Evolutionary conservation across 2,888 invertebrate species (phyloP).

Genomic region (Parnassius smintheus): DNA sequence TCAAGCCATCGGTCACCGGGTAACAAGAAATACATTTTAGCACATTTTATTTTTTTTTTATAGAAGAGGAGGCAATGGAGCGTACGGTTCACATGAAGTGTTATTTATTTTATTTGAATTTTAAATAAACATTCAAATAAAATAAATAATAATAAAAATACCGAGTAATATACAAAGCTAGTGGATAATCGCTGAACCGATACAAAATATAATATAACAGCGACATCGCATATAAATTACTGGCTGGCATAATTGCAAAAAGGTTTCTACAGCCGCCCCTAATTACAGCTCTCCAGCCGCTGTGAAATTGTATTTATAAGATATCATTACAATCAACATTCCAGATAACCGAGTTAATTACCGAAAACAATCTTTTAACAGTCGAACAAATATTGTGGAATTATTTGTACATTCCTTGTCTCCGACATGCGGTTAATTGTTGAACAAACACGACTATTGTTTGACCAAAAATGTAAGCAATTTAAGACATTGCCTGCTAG

Average conservation of each 20-base stretch:
- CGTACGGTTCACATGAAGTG: no score
- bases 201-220: constrained; percentile 4
- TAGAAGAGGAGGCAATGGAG: no score
- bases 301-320: constrained; percentile 22
- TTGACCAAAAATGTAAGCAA: constrained; percentile 8
- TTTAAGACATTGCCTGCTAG: constrained; percentile 1
- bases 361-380: constrained; percentile 21
- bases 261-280: constrained; percentile 14
- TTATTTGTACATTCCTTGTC: constrained; percentile 16
- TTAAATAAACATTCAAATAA: no score
- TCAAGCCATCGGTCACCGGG: no score
- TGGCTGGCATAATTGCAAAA: constrained; percentile 1
- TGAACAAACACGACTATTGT: constrained; percentile 17
- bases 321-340: constrained; percentile 20
- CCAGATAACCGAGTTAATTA: constrained; percentile 23
- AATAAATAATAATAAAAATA: no score
- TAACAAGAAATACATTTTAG: no score
- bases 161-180: no score
- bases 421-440: constrained; percentile 24
- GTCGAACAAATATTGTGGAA: constrained; percentile 19
- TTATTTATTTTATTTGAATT: no score
- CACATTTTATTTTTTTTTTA: no score
- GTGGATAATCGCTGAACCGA: not conserved
- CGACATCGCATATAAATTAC: not conserved
- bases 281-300: constrained; percentile 14